Base-by-base conservation (phyloP, 2,888 invertebrate genomes). In the Thera obeliscata region DNA sequence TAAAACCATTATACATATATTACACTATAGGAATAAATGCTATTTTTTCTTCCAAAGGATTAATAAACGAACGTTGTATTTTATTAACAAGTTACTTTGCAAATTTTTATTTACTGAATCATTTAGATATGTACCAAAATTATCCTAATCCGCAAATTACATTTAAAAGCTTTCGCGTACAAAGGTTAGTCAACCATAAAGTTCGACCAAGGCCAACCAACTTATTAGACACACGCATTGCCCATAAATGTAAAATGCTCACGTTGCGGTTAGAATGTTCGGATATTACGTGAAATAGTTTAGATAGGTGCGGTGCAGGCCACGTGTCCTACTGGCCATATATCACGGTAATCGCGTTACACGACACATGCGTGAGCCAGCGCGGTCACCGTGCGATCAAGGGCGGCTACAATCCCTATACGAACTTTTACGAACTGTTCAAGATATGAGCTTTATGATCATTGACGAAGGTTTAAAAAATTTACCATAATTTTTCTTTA, bases 331-430 rank as follows among this genome's bases (percentile, higher is more conserved):
- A 63, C 66, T 72, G 62, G 61, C 69, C 74, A 77, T 78, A 78
- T 72, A 76, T 75, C 75, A 78, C 70, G 62, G 66, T 67, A 69
- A 72, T 72, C 64, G 70, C 66, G 69, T 62, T 68, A 62, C 60
- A 59, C 67, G 76, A 74, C 78, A 78, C 78, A 83, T 83, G 83
- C 80, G 82, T 74, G 77, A 80, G 78, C 52, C 75, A 12, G 74
- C 71, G 71, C 83, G 84, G 85, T 83, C 84, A 82, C 79, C 74
- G 61, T 46, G 78, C 82, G 77, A 85, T 78, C 91, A 93, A 93
- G 92, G 92, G 91, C 91, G 87, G 76, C 88, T 88, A 92, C 93
- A 90, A 92, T 92, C 92, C 90, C 92, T 89, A 81, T 71, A 71
- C 61, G 64, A 74, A 70, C 73, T 76, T 72, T 66, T 71, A 71